phyloP scores from a whole-genome alignment of 2,113 vertebrate genomes.

The Larimichthys crocea region DNA sequence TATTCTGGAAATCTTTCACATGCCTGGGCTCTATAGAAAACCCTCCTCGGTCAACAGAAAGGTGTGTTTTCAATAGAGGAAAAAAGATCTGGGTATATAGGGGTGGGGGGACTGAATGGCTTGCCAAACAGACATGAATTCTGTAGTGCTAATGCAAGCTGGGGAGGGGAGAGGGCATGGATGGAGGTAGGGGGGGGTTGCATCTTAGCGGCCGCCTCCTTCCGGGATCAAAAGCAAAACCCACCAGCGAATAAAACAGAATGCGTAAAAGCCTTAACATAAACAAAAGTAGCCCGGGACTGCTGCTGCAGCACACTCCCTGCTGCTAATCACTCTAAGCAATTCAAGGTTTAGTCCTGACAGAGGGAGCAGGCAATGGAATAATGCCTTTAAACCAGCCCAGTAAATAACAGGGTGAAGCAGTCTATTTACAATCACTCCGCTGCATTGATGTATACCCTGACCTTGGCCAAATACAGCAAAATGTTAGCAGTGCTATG shows the following conservation, averaged over 20 bases:
- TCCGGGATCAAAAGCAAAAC: conserved; percentile 79
- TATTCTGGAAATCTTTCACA: conserved; percentile 75
- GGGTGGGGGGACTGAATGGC: conserved; percentile 59
- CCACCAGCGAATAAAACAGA: conserved; percentile 72
- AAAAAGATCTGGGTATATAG: conserved; percentile 44
- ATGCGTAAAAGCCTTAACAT: conserved; percentile 79
- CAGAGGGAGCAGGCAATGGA: conserved; percentile 55
- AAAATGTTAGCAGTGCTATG: conserved; percentile 37
- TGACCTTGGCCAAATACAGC: conserved; percentile 55
- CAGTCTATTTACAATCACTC: conserved; percentile 66
- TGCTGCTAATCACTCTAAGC: conserved; percentile 76
- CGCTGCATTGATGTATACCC: conserved; percentile 54
- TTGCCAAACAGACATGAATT: conserved; percentile 73
- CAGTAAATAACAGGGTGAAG: conserved; percentile 71
- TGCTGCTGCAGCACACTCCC: conserved; percentile 66
- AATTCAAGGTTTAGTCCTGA: conserved; percentile 71
- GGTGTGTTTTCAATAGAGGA: conserved; percentile 82
- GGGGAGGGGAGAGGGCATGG: conserved; percentile 20
- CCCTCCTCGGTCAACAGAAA: conserved; percentile 77
- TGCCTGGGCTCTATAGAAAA: conserved; percentile 72
- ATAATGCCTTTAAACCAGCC: conserved; percentile 68
- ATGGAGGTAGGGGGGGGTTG: conserved; percentile 2
- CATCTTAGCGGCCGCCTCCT: conserved; percentile 68
- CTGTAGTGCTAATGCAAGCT: conserved; percentile 52
- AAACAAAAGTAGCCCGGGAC: conserved; percentile 80